Percentiles rank a stretch among this genome's conserved stretches.
Evolutionary conservation across 2,113 vertebrate genomes (phyloP).

Genomic region (Lates calcarifer): DNA sequence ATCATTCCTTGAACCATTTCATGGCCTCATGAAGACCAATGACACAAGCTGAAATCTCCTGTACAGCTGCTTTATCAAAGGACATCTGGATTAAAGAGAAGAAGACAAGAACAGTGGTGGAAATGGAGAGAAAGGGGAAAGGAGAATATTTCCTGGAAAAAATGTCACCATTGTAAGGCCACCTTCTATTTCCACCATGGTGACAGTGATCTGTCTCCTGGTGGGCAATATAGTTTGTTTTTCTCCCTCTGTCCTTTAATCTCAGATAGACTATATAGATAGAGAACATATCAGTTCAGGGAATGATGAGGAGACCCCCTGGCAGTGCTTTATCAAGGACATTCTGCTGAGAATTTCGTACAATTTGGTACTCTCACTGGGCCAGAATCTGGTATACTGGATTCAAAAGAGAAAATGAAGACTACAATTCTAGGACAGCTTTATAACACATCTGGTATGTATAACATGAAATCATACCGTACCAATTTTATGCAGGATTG

Average conservation of each 20-base stretch:
- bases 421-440: not conserved
- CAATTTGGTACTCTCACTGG: not conserved
- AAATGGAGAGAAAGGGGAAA: constrained; percentile 13
- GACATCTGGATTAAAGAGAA: constrained; percentile 46
- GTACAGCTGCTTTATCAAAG: constrained; percentile 50
- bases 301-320: constrained; percentile 53
- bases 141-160: constrained; percentile 43
- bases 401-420: not conserved
- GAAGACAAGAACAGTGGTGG: not conserved
- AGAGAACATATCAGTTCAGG: constrained; percentile 54
- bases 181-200: constrained; percentile 54
- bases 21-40: constrained; percentile 60
- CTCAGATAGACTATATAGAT: constrained; percentile 67
- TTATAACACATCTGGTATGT: not conserved
- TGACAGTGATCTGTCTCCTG: constrained; percentile 71
- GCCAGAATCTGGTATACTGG: constrained; percentile 8
- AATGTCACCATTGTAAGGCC: constrained; percentile 32
- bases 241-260: constrained; percentile 63
- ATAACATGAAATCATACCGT: constrained; percentile 6
- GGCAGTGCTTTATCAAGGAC: constrained; percentile 61
- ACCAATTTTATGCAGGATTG: not conserved
- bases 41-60: constrained; percentile 45
- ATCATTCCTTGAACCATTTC: constrained; percentile 54
- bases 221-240: constrained; percentile 50
- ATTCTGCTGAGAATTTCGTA: constrained; percentile 35